phyloP scores from a whole-genome alignment of 2,797 vertebrate genomes.

The Chrosomus eos region DNA sequence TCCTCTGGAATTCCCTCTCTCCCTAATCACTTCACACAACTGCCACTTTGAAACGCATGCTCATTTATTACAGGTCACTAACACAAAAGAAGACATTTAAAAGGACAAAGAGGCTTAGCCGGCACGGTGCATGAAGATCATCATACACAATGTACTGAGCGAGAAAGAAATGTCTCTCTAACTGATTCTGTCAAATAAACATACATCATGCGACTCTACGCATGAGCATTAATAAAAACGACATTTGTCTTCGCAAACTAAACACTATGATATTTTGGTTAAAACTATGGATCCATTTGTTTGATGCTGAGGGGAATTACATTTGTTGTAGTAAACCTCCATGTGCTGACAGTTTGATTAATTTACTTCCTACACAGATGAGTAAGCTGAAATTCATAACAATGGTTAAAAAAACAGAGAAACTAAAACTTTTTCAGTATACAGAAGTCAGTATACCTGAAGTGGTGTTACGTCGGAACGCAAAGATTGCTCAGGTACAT shows the following conservation, averaged over 20 bases:
- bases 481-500: too few relatives aligned
- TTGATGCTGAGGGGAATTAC: not conserved
- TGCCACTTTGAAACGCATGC: constrained; percentile 48
- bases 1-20: constrained; percentile 24
- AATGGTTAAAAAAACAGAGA: too few relatives aligned
- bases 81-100: constrained; percentile 46
- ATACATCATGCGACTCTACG: not conserved
- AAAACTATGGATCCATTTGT: not conserved
- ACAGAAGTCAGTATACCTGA: too few relatives aligned
- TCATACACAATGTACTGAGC: not conserved
- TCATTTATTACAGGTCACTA: constrained; percentile 58
- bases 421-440: too few relatives aligned
- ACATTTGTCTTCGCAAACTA: not conserved
- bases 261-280: not conserved
- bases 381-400: not conserved
- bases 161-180: not conserved
- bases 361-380: constrained; percentile 1
- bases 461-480: too few relatives aligned
- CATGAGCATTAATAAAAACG: not conserved
- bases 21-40: constrained; percentile 43
- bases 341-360: not conserved
- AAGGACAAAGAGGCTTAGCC: constrained; percentile 42
- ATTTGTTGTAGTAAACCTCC: not conserved
- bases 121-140: constrained; percentile 10
- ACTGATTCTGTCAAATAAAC: constrained; percentile 21